Conservation (phyloP, 1,140 invertebrate genomes). For the Helicorthomorpha holstii region DNA sequence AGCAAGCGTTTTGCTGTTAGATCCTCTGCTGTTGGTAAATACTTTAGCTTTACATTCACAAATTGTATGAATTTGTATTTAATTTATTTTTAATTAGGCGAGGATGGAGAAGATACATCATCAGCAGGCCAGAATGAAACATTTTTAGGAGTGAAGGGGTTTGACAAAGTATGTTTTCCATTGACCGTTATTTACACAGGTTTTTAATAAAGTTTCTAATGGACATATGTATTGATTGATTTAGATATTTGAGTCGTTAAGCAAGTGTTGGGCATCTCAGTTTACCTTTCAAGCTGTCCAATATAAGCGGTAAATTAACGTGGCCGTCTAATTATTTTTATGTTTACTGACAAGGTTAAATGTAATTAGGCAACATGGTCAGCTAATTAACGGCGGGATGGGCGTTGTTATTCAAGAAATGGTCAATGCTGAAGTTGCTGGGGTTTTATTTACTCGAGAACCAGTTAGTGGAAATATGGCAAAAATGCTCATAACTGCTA, state of each 20-base stretch:
- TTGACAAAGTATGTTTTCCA: constrained; percentile 15
- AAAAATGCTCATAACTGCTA: constrained; percentile 50
- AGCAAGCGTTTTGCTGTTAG: constrained; percentile 29
- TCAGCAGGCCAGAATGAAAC: constrained; percentile 73
- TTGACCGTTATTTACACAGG: not conserved
- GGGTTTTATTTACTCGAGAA: constrained; percentile 63
- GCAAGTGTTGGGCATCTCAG: constrained; percentile 60
- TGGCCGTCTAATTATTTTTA: not conserved
- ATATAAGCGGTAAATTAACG: constrained; percentile 41
- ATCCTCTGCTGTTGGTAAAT: constrained; percentile 41
- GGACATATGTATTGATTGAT: not conserved
- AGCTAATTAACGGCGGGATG: constrained; percentile 44
- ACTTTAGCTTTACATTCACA: not conserved
- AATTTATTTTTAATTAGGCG: constrained; percentile 19
- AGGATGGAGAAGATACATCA: constrained; percentile 56
- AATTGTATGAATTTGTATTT: not conserved
- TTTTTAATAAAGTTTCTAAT: not conserved
- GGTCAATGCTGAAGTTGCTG: constrained; percentile 46
- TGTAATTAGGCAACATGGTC: constrained; percentile 33
- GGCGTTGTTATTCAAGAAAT: constrained; percentile 67
- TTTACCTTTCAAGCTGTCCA: constrained; percentile 52
- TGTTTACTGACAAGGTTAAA: not conserved
- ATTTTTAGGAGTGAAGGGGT: constrained; percentile 40
- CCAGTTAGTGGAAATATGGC: constrained; percentile 47
- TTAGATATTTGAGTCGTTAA: constrained; percentile 36